Evolutionary conservation across 2,113 vertebrate species (phyloP).

Genomic region (Dendrocopos noguchii): DNA sequence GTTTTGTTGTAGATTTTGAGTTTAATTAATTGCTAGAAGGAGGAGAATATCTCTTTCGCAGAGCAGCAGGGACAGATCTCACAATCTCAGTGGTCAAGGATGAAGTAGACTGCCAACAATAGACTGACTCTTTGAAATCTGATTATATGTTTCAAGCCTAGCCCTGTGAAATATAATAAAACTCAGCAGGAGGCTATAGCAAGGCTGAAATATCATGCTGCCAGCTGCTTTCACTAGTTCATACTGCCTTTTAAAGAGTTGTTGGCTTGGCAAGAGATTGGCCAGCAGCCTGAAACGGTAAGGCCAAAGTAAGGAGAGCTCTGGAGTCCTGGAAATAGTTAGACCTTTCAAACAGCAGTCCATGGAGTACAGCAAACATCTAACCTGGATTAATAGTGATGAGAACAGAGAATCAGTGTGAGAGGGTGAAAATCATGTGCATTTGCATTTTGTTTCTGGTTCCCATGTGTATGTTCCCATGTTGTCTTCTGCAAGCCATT

Average conservation of each 20-base stretch:
- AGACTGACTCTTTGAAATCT: conserved; percentile 48
- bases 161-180: conserved; percentile 56
- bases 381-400: neutral
- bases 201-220: conserved; percentile 23
- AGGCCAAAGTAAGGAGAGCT: neutral
- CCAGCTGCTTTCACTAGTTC: conserved; percentile 25
- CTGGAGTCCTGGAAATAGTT: neutral
- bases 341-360: neutral
- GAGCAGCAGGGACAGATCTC: conserved; percentile 11
- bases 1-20: neutral
- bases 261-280: neutral
- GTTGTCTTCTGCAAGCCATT: neutral
- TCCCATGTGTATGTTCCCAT: neutral
- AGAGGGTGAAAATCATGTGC: neutral
- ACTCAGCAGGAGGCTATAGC: conserved; percentile 35
- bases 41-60: neutral
- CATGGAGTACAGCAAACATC: neutral
- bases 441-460: neutral
- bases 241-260: neutral
- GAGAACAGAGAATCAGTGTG: neutral
- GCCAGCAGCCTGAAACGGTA: neutral
- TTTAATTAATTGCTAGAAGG: conserved; percentile 13
- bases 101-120: conserved; percentile 36
- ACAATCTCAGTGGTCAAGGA: conserved; percentile 46
- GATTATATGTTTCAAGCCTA: conserved; percentile 50